Base-by-base conservation (phyloP, 2,888 invertebrate species). In the Cordylochernes scorpioides region DNA sequence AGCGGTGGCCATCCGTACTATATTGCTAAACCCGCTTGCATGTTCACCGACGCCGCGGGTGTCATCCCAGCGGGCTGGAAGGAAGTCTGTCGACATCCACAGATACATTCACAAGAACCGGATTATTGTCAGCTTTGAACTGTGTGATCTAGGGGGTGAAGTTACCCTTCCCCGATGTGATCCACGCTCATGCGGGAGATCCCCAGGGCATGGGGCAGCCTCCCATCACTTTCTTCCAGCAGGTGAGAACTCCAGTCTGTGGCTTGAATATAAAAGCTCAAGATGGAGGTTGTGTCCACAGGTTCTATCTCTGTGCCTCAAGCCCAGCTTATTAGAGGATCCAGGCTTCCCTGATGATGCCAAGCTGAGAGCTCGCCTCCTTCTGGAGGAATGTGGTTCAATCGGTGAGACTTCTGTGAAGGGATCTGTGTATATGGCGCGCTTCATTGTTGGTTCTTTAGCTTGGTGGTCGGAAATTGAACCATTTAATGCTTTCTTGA, bases 151-250 rank as follows among this genome's bases (percentile, higher is more conserved):
- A 84, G 80, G 84, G 84, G 9, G 68, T 58, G 1, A 57, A 68
- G 44, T 82, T 88, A 49, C 84, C 91, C 2, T 94, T 94, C 57
- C 68, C 66, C 34, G 69, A 68, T 53, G 88, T 97, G 28, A 78
- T 94, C 49, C 71, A 38, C 13, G 40, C 40, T 1, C 97, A 97
- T 57, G 86, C 97, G 47, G 97, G 97, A 17, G 97, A 97, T 58
- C 84, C 86, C 31, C 97, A 97, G 60, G 94, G 97, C 1, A 86
- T 82, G 73, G 86, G 84, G 18, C 88, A 97, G 53, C 54, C 60
- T 29, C 91, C 94, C 12, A 68, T 97, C 43, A 91, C 91, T 1
- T 94, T 80, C 53, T 66, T 97, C 40, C 64, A 94, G 48, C 86
- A 94, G 66, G 82, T 74, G 42, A 50, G 35, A 13, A 17, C n/a